Evolutionary conservation across 1,140 invertebrate genomes (phyloP).

Genomic region (Pseudobourletiella spinata): DNA sequence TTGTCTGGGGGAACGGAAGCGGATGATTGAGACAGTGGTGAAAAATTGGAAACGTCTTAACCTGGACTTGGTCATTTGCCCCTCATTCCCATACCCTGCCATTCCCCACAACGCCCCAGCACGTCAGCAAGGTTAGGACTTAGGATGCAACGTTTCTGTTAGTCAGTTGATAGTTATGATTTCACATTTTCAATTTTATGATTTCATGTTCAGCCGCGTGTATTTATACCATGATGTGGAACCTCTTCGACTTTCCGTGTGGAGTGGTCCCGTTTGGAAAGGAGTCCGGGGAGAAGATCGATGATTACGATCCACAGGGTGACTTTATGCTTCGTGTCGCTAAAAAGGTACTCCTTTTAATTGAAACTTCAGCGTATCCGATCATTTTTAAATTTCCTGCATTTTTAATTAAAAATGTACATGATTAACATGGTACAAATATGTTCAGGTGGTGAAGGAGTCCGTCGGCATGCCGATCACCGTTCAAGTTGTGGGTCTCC

Average conservation of each 20-base stretch:
- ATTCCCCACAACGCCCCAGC: constrained; percentile 21
- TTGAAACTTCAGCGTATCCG: background rate
- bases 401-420: background rate
- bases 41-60: constrained; percentile 19
- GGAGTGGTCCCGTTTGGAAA: constrained; percentile 7
- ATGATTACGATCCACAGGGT: constrained; percentile 3
- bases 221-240: constrained; percentile 16
- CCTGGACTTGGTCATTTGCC: constrained; percentile 27
- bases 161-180: background rate
- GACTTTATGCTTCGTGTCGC: constrained; percentile 6
- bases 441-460: constrained; percentile 13
- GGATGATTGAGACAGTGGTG: constrained; percentile 18
- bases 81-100: constrained; percentile 32
- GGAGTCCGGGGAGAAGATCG: constrained; percentile 4
- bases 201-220: constrained; percentile 1
- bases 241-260: constrained; percentile 12
- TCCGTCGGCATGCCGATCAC: constrained; percentile 40
- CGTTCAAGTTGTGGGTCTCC: constrained; percentile 41
- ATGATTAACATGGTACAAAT: background rate
- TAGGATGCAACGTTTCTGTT: background rate
- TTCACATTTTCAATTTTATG: background rate
- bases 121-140: constrained; percentile 23
- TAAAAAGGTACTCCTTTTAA: constrained; percentile 7
- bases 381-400: background rate
- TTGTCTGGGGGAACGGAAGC: constrained; percentile 14